Percentiles rank a stretch among this genome's conserved stretches.
phyloP scores from a whole-genome alignment of 2,888 invertebrate genomes.

The Ophioninae sp. region DNA sequence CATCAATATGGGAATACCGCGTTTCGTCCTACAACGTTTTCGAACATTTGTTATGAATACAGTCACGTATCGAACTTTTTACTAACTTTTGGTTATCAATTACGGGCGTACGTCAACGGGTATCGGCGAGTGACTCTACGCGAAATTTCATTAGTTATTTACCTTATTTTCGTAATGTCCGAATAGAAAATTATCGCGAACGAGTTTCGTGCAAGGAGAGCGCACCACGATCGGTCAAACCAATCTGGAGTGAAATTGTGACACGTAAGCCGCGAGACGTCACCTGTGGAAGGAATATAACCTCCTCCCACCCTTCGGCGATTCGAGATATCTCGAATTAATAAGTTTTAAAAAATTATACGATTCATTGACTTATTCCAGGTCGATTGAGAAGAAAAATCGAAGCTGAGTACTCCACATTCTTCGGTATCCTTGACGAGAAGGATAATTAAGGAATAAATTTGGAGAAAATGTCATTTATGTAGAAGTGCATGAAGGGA shows the following conservation, averaged over 20 bases:
- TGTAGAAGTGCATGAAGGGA: no score
- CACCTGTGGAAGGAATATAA: constrained; percentile 27
- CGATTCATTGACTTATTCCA: no score
- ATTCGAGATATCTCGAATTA: not conserved
- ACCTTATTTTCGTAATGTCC: constrained; percentile 13
- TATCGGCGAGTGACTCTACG: not conserved
- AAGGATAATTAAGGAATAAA: no score
- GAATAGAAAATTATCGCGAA: not conserved
- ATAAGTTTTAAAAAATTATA: not conserved
- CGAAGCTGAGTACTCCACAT: no score
- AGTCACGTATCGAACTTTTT: not conserved
- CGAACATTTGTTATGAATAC: not conserved
- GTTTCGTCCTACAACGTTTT: not conserved
- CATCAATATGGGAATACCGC: not conserved
- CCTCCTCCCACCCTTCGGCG: not conserved
- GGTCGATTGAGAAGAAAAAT: no score
- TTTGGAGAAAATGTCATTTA: no score
- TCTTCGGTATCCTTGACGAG: no score
- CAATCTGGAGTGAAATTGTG: constrained; percentile 29
- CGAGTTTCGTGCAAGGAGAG: not conserved
- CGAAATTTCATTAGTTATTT: not conserved
- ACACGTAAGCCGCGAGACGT: constrained; percentile 39
- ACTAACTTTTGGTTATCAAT: not conserved
- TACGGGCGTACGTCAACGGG: not conserved
- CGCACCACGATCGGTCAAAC: not conserved